Percentiles rank a stretch among this genome's conserved stretches.
Conservation (phyloP, 2,113 vertebrate species). For the Puffinus mauretanicus region DNA sequence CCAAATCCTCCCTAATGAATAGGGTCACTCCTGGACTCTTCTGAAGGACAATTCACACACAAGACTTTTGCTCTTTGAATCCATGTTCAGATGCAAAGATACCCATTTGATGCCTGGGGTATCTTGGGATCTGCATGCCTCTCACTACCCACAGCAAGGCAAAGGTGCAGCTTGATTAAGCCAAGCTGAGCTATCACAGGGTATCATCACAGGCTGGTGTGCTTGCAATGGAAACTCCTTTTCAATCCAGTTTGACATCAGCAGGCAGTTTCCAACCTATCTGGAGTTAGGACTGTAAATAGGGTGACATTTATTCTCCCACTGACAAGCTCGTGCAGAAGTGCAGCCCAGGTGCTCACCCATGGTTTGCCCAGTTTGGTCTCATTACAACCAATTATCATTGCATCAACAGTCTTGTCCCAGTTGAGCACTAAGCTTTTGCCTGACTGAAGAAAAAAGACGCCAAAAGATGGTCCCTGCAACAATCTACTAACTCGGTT, state of each 20-base stretch:
- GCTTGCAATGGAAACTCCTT: neutral
- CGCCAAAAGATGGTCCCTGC: neutral
- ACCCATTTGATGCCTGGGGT: neutral
- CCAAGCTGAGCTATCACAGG: neutral
- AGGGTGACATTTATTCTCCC: neutral
- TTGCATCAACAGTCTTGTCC: neutral
- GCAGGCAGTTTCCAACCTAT: neutral
- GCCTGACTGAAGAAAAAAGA: neutral
- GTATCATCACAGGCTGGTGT: neutral
- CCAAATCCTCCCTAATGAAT: neutral
- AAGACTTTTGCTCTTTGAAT: neutral
- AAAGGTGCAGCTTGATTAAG: neutral
- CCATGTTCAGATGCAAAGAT: neutral
- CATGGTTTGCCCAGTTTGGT: neutral
- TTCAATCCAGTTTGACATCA: neutral
- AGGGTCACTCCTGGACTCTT: neutral
- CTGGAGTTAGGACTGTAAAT: neutral
- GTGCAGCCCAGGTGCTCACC: neutral
- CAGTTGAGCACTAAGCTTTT: neutral
- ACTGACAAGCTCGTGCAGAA: neutral
- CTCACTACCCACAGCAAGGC: neutral
- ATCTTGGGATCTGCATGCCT: neutral
- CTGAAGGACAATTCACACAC: neutral
- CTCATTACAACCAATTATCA: neutral
- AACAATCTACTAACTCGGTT: neutral